Evolutionary conservation across 2,888 invertebrate species (phyloP).

Genomic region (Thyatira batis): DNA sequence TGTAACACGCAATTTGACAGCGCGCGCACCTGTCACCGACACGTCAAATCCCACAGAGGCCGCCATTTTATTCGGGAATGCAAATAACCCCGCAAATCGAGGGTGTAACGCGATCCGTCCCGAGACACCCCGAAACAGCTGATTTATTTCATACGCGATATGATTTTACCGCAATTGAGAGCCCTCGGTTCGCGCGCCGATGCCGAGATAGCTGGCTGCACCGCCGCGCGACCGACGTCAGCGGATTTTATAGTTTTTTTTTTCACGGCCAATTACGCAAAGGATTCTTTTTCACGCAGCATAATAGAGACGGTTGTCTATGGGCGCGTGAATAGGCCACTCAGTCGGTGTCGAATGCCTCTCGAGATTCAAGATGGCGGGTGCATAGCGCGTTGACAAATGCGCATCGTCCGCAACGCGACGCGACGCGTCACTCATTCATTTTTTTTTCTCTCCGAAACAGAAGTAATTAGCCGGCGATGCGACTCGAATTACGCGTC

Average conservation of each 20-base stretch:
- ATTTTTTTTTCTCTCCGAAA: conserved; percentile 27
- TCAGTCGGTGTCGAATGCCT: conserved; percentile 70
- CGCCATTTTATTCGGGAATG: conserved; percentile 74
- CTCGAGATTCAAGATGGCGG: conserved; percentile 66
- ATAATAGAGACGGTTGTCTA: conserved; percentile 58
- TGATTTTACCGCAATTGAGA: conserved; percentile 74
- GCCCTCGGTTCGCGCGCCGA: conserved; percentile 45
- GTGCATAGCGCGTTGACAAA: conserved; percentile 58
- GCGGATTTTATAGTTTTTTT: conserved; percentile 38
- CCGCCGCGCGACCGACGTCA: conserved; percentile 40
- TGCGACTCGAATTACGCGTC: conserved; percentile 32
- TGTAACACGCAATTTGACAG: conserved; percentile 49
- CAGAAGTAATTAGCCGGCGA: conserved; percentile 31
- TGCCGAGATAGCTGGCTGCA: conserved; percentile 43
- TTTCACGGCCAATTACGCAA: conserved; percentile 64
- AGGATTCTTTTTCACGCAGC: conserved; percentile 60
- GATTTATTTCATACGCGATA: conserved; percentile 79
- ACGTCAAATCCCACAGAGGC: conserved; percentile 64
- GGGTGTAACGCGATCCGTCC: conserved; percentile 74
- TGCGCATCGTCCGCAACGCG: conserved; percentile 48
- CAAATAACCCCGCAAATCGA: conserved; percentile 72
- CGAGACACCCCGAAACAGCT: conserved; percentile 60
- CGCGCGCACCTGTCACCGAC: conserved; percentile 71
- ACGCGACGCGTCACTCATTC: conserved; percentile 27
- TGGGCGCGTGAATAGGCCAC: conserved; percentile 61